phyloP scores from a whole-genome alignment of 2,113 vertebrate species.

The Odobenus rosmarus region DNA sequence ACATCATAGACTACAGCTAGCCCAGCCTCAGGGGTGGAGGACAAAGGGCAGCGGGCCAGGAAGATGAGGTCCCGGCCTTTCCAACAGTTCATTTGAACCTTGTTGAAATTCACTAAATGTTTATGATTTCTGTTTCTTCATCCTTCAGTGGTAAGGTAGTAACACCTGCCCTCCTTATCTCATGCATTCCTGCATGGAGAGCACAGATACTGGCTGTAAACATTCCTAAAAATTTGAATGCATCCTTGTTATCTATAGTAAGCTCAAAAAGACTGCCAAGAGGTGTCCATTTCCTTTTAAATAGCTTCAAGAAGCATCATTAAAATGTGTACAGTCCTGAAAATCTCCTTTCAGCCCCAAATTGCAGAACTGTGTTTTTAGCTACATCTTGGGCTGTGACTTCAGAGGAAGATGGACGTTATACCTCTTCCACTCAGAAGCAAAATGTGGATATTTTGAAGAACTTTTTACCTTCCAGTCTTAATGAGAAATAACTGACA shows the following conservation, averaged over 20 bases:
- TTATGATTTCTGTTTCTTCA: background rate
- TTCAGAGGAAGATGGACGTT: background rate
- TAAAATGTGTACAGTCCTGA: background rate
- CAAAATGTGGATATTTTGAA: constrained; percentile 15
- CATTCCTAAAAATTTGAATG: background rate
- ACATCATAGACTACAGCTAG: background rate
- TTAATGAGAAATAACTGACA: background rate
- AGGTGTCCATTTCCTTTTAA: background rate
- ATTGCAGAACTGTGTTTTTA: constrained; percentile 30
- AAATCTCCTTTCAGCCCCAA: background rate
- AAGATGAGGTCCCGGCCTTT: background rate
- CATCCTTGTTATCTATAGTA: background rate
- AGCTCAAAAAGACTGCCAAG: background rate
- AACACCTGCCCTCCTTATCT: background rate
- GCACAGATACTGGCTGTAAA: background rate
- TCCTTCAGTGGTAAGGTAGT: background rate
- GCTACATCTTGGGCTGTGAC: constrained; percentile 1
- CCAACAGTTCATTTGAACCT: background rate
- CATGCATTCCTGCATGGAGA: background rate
- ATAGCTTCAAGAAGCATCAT: background rate
- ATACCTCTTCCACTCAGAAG: background rate
- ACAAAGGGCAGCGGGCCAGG: background rate
- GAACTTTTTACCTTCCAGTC: background rate
- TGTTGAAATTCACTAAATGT: background rate
- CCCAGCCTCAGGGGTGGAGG: background rate